Evolutionary conservation across 2,113 vertebrate genomes (phyloP).

Genomic region (Megaptera novaeangliae): DNA sequence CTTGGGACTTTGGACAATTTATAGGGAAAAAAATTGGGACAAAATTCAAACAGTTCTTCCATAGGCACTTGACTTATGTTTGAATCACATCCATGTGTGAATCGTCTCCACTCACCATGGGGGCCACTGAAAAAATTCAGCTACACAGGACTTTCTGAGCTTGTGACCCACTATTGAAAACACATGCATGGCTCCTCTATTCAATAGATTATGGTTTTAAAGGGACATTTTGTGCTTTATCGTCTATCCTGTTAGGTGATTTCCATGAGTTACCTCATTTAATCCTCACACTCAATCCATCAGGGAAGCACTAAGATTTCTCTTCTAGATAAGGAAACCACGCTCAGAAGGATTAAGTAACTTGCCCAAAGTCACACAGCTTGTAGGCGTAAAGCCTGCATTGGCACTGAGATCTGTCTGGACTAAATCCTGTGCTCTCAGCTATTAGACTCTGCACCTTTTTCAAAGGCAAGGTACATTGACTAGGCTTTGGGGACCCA

Average conservation of each 20-base stretch:
- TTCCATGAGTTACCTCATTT: conserved; percentile 2
- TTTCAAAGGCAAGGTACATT: not conserved
- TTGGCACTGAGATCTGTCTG: not conserved
- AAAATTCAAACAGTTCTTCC: not conserved
- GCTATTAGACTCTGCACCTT: not conserved
- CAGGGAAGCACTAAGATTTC: not conserved
- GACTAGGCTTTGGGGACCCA: not conserved
- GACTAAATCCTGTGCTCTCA: not conserved
- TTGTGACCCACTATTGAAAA: not conserved
- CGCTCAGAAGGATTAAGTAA: conserved; percentile 35
- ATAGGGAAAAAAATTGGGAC: not conserved
- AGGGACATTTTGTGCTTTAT: not conserved
- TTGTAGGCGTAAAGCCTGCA: not conserved
- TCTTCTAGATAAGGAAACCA: conserved; percentile 43
- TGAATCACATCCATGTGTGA: not conserved
- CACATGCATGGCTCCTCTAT: rapidly evolving
- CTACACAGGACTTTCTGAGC: not conserved
- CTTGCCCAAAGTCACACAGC: not conserved
- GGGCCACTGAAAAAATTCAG: not conserved
- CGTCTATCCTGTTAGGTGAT: not conserved
- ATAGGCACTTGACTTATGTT: not conserved
- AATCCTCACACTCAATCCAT: not conserved
- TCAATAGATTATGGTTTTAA: not conserved
- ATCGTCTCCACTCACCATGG: not conserved
- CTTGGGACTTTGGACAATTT: not conserved